A percentile compares a stretch with the other conserved stretches of the same genome.
Evolutionary conservation across 2,113 vertebrate genomes (phyloP).

Genomic region (Danionella cerebrum): DNA sequence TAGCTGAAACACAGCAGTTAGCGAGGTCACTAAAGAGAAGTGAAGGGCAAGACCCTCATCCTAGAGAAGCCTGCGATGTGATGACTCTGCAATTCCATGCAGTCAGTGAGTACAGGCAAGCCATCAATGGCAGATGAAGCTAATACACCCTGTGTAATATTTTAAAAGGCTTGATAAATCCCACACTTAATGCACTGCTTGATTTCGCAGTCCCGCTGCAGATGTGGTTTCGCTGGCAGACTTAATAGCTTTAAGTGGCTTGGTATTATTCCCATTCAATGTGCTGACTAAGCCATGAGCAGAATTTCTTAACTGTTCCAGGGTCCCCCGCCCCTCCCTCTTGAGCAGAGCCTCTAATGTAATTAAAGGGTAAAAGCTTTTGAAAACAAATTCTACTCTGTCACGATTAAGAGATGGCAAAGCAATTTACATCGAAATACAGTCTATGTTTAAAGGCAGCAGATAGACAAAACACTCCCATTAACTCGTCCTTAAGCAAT

Average conservation of each 20-base stretch:
- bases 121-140: constrained; percentile 37
- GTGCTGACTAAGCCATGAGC: constrained; percentile 43
- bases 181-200: constrained; percentile 27
- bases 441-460: background rate
- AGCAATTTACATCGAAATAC: constrained; percentile 4
- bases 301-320: constrained; percentile 31
- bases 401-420: constrained; percentile 10
- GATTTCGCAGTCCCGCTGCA: constrained; percentile 13
- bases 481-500: constrained; percentile 1
- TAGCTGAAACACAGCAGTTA: background rate
- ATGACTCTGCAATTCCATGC: constrained; percentile 32
- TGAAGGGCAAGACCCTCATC: constrained; percentile 14
- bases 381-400: constrained; percentile 24
- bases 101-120: constrained; percentile 11
- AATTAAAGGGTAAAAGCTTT: constrained; percentile 42
- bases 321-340: background rate
- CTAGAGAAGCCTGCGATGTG: background rate
- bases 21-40: constrained; percentile 19
- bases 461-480: background rate
- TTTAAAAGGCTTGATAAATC: constrained; percentile 42
- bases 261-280: constrained; percentile 24
- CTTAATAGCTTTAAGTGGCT: constrained; percentile 36
- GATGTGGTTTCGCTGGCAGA: constrained; percentile 9
- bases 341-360: constrained; percentile 37
- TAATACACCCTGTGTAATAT: constrained; percentile 39